A percentile compares a stretch with the other conserved stretches of the same genome.
Conservation (phyloP, 2,888 invertebrate species). For the Troides oblongomaculatus region DNA sequence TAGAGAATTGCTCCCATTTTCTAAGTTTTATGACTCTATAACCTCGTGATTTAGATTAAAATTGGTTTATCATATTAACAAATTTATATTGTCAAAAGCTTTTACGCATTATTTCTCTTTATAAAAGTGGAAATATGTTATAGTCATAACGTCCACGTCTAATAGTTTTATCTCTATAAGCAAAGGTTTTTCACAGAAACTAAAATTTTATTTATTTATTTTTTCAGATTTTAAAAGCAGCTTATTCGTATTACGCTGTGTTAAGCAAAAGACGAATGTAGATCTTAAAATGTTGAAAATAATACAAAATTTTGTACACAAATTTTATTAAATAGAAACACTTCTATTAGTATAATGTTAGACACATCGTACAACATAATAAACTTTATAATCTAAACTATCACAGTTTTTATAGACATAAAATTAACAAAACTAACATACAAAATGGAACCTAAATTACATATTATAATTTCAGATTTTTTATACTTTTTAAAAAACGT, state of each 20-base stretch:
- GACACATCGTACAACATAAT: slow-evolving; percentile 34
- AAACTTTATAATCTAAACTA: slow-evolving; percentile 59
- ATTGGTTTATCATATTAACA: too few species aligned
- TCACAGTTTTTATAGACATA: slow-evolving; percentile 69
- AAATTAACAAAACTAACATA: slow-evolving; percentile 42
- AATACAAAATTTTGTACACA: slow-evolving; percentile 13
- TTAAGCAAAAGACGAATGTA: slow-evolving; percentile 54
- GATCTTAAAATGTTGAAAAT: slow-evolving; percentile 4
- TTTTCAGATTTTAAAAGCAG: slow-evolving; percentile 72
- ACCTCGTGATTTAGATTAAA: too few species aligned
- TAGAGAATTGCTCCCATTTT: too few species aligned
- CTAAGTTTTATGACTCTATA: too few species aligned
- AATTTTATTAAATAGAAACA: slow-evolving; percentile 25
- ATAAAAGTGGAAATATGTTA: too few species aligned
- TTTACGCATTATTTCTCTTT: too few species aligned
- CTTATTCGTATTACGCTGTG: slow-evolving; percentile 66
- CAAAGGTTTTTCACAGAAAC: too few species aligned
- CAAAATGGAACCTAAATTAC: slow-evolving; percentile 10
- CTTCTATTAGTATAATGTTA: background rate
- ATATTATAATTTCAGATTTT: background rate
- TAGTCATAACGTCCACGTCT: too few species aligned
- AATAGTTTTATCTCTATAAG: too few species aligned
- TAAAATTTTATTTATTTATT: background rate
- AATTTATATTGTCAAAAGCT: too few species aligned
- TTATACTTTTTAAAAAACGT: slow-evolving; percentile 2